Percentiles rank a stretch among this genome's conserved stretches.
Conservation (phyloP, 1,140 invertebrate genomes). For the Piezodorus guildinii region DNA sequence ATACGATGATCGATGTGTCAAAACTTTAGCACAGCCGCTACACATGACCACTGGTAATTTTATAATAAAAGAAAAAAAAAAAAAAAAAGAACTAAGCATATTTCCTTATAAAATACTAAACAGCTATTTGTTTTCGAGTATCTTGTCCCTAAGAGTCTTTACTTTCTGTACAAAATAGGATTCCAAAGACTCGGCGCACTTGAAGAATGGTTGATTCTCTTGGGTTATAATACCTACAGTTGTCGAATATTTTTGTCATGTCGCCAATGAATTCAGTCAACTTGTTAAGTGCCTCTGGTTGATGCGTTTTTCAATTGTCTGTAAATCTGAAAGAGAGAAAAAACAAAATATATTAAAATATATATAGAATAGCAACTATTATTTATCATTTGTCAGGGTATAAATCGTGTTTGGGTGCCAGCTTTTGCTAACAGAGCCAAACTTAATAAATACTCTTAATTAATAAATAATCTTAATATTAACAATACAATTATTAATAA, state of each 20-base stretch:
- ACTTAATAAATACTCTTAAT: no score
- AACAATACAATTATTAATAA: no score
- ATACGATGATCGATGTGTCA: slow-evolving; percentile 5
- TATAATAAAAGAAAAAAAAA: no score
- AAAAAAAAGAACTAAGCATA: neutral
- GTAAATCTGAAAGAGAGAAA: slow-evolving; percentile 61
- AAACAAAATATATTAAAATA: slow-evolving; percentile 18
- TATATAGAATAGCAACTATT: no score
- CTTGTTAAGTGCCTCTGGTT: slow-evolving; percentile 65
- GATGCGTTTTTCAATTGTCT: slow-evolving; percentile 82
- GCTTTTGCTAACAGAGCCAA: no score
- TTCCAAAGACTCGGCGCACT: slow-evolving; percentile 88
- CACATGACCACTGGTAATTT: neutral
- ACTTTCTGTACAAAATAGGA: slow-evolving; percentile 91
- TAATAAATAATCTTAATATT: no score
- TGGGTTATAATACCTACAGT: slow-evolving; percentile 94
- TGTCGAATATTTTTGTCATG: slow-evolving; percentile 96
- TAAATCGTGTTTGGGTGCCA: no score
- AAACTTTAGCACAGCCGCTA: slow-evolving; percentile 8
- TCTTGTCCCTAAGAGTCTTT: slow-evolving; percentile 67
- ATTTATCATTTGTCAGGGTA: no score
- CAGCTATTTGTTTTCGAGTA: slow-evolving; percentile 41
- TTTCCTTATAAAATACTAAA: neutral
- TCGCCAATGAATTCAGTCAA: slow-evolving; percentile 92
- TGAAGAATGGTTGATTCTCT: slow-evolving; percentile 88